Evolutionary conservation across 2,797 vertebrate species (phyloP).

Genomic region (Dallia pectoralis): DNA sequence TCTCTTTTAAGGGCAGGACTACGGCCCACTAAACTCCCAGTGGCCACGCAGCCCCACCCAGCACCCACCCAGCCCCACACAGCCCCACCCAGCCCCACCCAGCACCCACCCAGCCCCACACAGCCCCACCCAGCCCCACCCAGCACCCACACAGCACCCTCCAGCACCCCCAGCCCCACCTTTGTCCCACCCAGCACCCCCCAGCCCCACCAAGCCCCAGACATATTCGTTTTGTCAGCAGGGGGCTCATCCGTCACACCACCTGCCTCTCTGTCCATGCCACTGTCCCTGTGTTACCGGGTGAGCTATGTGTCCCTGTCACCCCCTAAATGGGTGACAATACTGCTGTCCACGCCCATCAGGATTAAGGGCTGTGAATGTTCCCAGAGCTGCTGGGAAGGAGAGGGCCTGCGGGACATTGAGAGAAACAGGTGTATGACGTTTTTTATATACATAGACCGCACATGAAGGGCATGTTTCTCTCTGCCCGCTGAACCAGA

Average conservation of each 20-base stretch:
- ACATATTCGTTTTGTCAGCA: conserved; percentile 69
- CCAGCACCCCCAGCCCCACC: conserved; percentile 62
- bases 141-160: conserved; percentile 35
- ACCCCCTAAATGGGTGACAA: conserved; percentile 73
- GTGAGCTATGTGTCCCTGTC: conserved; percentile 60
- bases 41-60: conserved; percentile 41
- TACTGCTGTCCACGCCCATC: conserved; percentile 61
- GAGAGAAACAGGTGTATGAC: conserved; percentile 62
- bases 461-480: conserved; percentile 43
- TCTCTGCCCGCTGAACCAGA: conserved; percentile 36
- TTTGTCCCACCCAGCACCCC: no score
- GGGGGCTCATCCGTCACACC: conserved; percentile 66
- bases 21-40: conserved; percentile 57
- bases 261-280: conserved; percentile 54
- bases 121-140: conserved; percentile 62
- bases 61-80: conserved; percentile 42
- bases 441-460: conserved; percentile 49
- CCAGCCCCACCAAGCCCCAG: conserved; percentile 53
- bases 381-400: conserved; percentile 38
- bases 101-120: conserved; percentile 37
- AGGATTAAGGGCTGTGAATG: conserved; percentile 53
- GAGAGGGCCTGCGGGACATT: conserved; percentile 36
- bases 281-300: conserved; percentile 56
- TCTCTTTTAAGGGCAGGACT: conserved; percentile 53
- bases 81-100: conserved; percentile 62